A percentile compares a stretch with the other conserved stretches of the same genome.
Evolutionary conservation across 2,888 invertebrate species (phyloP).

Genomic region (Sinohyriopsis cumingii): DNA sequence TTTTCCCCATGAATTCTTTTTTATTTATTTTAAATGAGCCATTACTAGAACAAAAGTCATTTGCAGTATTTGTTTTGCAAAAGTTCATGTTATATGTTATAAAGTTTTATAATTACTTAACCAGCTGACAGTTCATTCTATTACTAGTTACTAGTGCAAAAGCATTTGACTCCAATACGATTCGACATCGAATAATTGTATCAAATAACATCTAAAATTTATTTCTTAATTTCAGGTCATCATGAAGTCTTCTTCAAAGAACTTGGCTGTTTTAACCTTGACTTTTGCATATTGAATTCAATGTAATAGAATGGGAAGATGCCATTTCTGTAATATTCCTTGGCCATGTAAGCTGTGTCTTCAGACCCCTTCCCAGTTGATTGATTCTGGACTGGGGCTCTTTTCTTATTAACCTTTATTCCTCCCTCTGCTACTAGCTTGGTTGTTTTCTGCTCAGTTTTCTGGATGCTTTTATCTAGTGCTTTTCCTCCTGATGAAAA

Average conservation of each 20-base stretch:
- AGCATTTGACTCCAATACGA: too few species aligned
- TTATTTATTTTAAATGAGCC: too few species aligned
- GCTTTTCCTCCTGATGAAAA: too few species aligned
- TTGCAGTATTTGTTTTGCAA: constrained; percentile 15
- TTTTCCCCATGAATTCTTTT: too few species aligned
- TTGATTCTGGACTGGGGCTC: too few species aligned
- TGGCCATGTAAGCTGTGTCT: constrained; percentile 18
- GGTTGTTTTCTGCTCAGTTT: too few species aligned
- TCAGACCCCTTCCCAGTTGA: constrained; percentile 4
- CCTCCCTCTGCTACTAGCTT: too few species aligned
- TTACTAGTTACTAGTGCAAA: neutral
- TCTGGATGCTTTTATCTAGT: too few species aligned
- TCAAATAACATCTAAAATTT: too few species aligned
- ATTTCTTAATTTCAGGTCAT: neutral
- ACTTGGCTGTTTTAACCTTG: constrained; percentile 32
- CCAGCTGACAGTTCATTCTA: neutral
- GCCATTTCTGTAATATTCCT: constrained; percentile 28
- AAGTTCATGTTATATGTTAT: constrained; percentile 10
- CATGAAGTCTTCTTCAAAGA: constrained; percentile 9
- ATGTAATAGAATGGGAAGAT: constrained; percentile 38
- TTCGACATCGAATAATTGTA: too few species aligned
- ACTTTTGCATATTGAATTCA: constrained; percentile 25
- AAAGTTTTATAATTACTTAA: neutral
- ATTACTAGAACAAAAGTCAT: constrained; percentile 8
- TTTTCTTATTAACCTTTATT: too few species aligned